Base-by-base conservation (phyloP, 2,113 vertebrate species). In the Scophthalmus maximus region DNA sequence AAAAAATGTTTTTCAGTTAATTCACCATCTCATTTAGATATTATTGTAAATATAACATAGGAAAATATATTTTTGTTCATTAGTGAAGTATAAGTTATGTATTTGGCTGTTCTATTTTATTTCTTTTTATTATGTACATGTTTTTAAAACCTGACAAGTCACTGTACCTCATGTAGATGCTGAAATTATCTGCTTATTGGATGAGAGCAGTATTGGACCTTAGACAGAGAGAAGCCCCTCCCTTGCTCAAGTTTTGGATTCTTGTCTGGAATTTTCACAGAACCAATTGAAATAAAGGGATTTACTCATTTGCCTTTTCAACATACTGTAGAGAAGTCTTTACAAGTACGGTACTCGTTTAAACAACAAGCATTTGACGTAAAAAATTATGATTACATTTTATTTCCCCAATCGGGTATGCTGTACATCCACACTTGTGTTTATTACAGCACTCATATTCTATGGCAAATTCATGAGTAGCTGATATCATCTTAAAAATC, bases 31-130 rank as follows among this genome's bases (percentile, higher is more conserved):
- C 94, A 95, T 96, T 94, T 95, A 94, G 94, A 93, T 94, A 95
- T 91, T 94, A 96, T 95, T 96, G 96, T 98, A 98, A 96, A 98
- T 98, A 96, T 95, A 95, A 97, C 95, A 96, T 96, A 96, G 95
- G 93, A 95, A 57, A 94, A 96, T 96, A 93, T 98, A 96, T 97
- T 98, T 98, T 96, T 96, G 95, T 95, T 95, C 95, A 94, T 93
- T 96, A 94, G 94, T 95, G 93, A 96, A 94, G 93, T 95, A 94
- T 97, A 97, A 97, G 93, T 98, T 98, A 97, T 97, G 95, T 95
- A 95, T 96, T 95, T 93, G 95, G 93, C 93, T 95, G 76, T 88
- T 92, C 68, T 87, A 71, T 81, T 81, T 82, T 76, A 47, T 46
- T 85, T 86, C 18, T 63, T 51, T 23, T 44, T 46, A n/a, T 78